phyloP scores from a whole-genome alignment of 2,888 invertebrate species.

The Bruchidius siliquastri region DNA sequence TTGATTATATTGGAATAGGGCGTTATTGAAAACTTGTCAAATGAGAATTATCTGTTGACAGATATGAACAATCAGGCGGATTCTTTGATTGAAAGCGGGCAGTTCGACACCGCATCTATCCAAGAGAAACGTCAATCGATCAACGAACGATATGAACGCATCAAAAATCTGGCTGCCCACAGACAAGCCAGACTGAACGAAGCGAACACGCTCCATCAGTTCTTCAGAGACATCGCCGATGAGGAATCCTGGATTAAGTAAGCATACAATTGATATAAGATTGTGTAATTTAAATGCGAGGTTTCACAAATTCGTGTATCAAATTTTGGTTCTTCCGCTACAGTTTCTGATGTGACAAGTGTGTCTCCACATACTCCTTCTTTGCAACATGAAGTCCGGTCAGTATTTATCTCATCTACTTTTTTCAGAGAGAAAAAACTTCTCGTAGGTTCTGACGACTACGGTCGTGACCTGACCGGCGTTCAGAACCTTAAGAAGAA shows the following conservation, averaged over 20 bases:
- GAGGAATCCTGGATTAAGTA: slow-evolving; percentile 96
- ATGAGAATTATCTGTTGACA: slow-evolving; percentile 24
- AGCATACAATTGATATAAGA: slow-evolving; percentile 2
- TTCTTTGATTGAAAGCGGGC: slow-evolving; percentile 90
- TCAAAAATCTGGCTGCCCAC: slow-evolving; percentile 86
- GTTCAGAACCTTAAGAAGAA: slow-evolving; percentile 98
- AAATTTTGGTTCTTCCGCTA: too few relatives aligned
- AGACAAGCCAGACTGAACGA: slow-evolving; percentile 90
- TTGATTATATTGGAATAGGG: too few relatives aligned
- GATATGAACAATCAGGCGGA: slow-evolving; percentile 96
- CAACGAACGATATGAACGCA: slow-evolving; percentile 93
- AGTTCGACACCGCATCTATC: slow-evolving; percentile 95
- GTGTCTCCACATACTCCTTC: too few relatives aligned
- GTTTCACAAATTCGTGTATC: too few relatives aligned
- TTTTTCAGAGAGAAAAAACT: slow-evolving; percentile 87
- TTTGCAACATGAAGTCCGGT: too few relatives aligned
- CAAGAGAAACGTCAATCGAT: slow-evolving; percentile 92
- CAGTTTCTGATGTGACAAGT: too few relatives aligned
- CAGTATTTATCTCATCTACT: too few relatives aligned
- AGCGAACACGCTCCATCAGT: slow-evolving; percentile 97
- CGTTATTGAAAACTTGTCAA: too few relatives aligned
- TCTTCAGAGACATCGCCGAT: slow-evolving; percentile 98
- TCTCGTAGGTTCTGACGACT: slow-evolving; percentile 95
- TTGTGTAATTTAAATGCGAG: too few relatives aligned
- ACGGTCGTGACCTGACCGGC: slow-evolving; percentile 95